Base-by-base conservation (phyloP, 2,797 vertebrate species). In the Platalea minor region DNA sequence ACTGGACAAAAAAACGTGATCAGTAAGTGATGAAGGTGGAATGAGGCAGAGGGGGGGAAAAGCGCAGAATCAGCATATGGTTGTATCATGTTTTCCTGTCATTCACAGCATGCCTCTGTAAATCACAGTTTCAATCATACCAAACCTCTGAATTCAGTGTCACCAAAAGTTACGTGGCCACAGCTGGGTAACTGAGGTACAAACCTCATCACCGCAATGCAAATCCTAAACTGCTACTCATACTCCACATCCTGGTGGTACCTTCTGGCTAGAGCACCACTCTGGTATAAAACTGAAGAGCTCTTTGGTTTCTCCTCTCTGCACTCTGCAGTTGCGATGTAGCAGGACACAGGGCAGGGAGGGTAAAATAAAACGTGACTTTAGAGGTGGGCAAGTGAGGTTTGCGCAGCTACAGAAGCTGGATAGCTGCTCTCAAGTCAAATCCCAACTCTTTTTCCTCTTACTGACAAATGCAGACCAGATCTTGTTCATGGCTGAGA, bases 1-100 rank as follows among this genome's bases (percentile, higher is more conserved):
- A 76, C 8, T 3, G 6, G n/a, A 83, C 9, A 12, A 74, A 77
- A 77, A 67, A 7, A 0, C 1, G 0, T 8, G 8, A 51, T 48
- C n/a, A 53, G 6, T 24, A 76, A 59, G 31, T 19, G 33, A 83
- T 53, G 21, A 72, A 50, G 7, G 11, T 17, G 4, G 13, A 88
- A 46, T 5, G 35, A 51, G 6, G 24, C 13, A 74, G 9, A 16
- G 1, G 6, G 9, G 9, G 25, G 2, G 11, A 51, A 37, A 67
- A 48, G 24, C 2, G 3, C 23, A 85, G n/a, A 29, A 67, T 48
- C 17, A 80, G 17, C 2, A 1, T 11, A 25, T 8, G 13, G 13
- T 3, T 76, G 7, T 48, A 57, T 35, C 10, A 4, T 0, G 1
- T 45, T 59, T 65, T 37, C 70, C 41, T 37, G 24, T 60, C 31